Conservation (phyloP, 2,113 vertebrate species). For the Aegypius monachus region DNA sequence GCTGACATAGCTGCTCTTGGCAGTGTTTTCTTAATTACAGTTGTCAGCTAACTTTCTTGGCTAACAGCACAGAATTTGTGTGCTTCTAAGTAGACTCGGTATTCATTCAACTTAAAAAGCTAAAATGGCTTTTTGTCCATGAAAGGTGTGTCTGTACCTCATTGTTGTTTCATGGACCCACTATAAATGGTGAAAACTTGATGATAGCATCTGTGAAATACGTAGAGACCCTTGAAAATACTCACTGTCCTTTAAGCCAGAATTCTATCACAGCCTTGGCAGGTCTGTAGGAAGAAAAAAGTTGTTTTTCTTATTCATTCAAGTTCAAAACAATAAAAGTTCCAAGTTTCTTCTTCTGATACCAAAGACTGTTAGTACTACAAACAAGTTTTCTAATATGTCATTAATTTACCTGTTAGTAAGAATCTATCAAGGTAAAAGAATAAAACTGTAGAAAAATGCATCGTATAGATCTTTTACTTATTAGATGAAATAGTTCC, state of each 20-base stretch:
- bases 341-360: neutral
- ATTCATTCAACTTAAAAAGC: constrained; percentile 14
- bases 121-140: neutral
- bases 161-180: neutral
- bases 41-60: constrained; percentile 54
- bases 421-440: neutral
- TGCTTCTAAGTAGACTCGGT: neutral
- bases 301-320: constrained; percentile 41
- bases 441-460: neutral
- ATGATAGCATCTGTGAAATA: constrained; percentile 17
- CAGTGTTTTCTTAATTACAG: constrained; percentile 49
- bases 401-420: neutral
- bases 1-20: constrained; percentile 10
- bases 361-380: neutral
- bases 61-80: constrained; percentile 12
- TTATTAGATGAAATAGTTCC: neutral
- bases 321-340: constrained; percentile 24
- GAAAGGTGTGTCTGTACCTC: constrained; percentile 15
- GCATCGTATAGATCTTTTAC: neutral
- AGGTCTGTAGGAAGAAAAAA: neutral
- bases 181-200: constrained; percentile 27
- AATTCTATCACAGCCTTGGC: constrained; percentile 39
- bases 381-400: neutral
- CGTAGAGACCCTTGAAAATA: constrained; percentile 42
- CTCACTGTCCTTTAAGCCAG: constrained; percentile 11